Evolutionary conservation across 2,113 vertebrate genomes (phyloP).

Genomic region (Hystrix brachyura): DNA sequence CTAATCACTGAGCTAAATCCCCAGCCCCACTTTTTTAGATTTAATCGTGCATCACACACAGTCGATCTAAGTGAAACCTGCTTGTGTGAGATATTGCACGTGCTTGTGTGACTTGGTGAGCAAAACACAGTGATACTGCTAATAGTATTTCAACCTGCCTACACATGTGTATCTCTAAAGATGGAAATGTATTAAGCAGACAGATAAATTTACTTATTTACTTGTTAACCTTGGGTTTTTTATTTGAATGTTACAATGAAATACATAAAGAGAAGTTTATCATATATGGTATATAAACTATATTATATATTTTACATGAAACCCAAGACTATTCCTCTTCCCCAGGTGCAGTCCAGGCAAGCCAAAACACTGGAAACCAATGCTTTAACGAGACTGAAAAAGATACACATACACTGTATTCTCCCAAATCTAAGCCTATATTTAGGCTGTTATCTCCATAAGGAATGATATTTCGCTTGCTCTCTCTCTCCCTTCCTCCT

Average conservation of each 20-base stretch:
- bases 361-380: background rate
- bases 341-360: background rate
- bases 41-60: background rate
- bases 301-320: background rate
- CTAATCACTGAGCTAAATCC: too few species aligned
- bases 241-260: background rate
- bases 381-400: background rate
- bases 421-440: background rate
- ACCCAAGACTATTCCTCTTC: background rate
- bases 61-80: background rate
- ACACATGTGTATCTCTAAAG: background rate
- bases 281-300: background rate
- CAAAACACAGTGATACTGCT: background rate
- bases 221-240: background rate
- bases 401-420: background rate
- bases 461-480: background rate
- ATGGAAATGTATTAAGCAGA: background rate
- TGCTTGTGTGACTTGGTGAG: background rate
- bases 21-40: background rate
- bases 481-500: rapidly evolving
- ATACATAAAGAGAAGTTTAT: background rate
- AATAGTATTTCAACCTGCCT: background rate
- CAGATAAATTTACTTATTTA: background rate
- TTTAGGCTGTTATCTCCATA: background rate
- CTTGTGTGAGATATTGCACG: background rate